These are phyloP conservation scores for Zeugodacus cucurbitae DNA, from an alignment of 1,140 invertebrate species.

Conservation along the genomic window DNA sequence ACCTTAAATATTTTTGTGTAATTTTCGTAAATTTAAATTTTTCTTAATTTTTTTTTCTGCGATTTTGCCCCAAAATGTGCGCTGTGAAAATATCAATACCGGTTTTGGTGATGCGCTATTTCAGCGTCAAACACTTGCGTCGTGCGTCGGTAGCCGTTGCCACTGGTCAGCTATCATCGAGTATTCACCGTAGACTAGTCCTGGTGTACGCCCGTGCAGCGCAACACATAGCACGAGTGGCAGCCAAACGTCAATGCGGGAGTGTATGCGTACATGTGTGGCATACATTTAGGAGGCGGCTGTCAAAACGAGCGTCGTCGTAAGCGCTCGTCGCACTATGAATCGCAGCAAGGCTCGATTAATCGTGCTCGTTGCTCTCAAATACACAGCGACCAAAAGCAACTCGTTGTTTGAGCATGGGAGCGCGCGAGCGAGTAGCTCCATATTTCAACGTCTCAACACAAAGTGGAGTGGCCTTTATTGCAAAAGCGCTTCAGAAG, in stretches of 20 bases:
- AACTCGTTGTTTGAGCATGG: background rate
- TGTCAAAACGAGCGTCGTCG: background rate
- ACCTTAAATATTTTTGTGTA: background rate
- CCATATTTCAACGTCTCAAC: background rate
- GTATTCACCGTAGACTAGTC: constrained; percentile 60
- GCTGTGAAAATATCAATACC: background rate
- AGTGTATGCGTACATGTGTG: background rate
- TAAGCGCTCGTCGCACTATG: background rate
- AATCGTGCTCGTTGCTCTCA: background rate
- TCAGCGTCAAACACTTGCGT: background rate
- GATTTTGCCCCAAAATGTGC: background rate
- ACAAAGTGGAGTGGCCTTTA: background rate
- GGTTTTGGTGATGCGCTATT: background rate
- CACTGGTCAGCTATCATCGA: constrained; percentile 60
- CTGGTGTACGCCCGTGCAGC: constrained; percentile 48
- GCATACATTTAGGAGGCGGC: constrained; percentile 26
- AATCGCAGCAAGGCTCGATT: background rate
- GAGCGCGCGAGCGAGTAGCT: background rate
- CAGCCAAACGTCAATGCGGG: constrained; percentile 21
- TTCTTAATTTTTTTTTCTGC: background rate
- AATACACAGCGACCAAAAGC: background rate
- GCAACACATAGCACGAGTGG: constrained; percentile 40
- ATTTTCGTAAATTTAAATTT: background rate
- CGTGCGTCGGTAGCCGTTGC: constrained; percentile 50
- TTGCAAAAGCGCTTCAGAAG: background rate